Conservation (phyloP, 2,113 vertebrate genomes). For the Gambusia affinis region DNA sequence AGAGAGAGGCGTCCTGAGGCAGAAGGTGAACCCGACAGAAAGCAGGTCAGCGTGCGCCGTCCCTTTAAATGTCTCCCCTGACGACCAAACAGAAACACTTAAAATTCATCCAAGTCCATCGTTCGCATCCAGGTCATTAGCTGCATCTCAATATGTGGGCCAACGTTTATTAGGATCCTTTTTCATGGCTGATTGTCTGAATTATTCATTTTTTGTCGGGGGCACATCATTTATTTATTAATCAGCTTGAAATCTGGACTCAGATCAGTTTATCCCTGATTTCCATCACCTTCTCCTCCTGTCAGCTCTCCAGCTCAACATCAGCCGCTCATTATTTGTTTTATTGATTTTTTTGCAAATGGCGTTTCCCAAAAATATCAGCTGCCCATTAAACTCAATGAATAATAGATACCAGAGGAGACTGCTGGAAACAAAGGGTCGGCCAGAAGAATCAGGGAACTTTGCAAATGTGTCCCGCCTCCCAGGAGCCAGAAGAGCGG, state of each 20-base stretch:
- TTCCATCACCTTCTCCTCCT: conserved; percentile 43
- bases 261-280: conserved; percentile 59
- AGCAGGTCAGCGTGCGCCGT: conserved; percentile 42
- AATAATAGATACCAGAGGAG: conserved; percentile 57
- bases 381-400: conserved; percentile 49
- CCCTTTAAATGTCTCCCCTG: conserved; percentile 44
- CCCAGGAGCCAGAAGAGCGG: conserved; percentile 28
- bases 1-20: not conserved
- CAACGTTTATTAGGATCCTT: conserved; percentile 66
- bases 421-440: conserved; percentile 54
- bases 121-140: conserved; percentile 65
- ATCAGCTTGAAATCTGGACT: conserved; percentile 67
- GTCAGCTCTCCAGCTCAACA: conserved; percentile 33
- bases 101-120: conserved; percentile 53
- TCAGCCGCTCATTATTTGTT: conserved; percentile 64
- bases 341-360: conserved; percentile 68
- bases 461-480: conserved; percentile 14
- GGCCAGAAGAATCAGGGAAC: conserved; percentile 10
- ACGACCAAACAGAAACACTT: conserved; percentile 30
- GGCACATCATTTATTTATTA: conserved; percentile 74
- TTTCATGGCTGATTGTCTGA: conserved; percentile 62
- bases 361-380: conserved; percentile 67
- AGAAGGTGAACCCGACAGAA: conserved; percentile 13
- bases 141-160: conserved; percentile 68
- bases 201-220: conserved; percentile 75